phyloP scores from a whole-genome alignment of 2,888 invertebrate species.

The Xanthostigma xanthostigma region DNA sequence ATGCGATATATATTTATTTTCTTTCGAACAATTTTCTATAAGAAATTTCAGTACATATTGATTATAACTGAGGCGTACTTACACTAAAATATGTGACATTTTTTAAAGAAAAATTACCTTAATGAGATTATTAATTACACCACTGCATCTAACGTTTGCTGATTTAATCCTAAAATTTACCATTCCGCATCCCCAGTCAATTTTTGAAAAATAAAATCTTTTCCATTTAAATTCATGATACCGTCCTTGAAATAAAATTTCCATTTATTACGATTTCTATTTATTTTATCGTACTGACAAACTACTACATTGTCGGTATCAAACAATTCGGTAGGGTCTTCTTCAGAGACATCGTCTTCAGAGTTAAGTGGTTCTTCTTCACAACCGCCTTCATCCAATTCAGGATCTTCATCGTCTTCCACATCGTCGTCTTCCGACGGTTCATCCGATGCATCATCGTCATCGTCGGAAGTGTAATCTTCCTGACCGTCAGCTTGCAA shows the following conservation, averaged over 20 bases:
- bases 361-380: slow-evolving; percentile 85
- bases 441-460: slow-evolving; percentile 55
- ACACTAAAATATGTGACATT: too few species aligned
- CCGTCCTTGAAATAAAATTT: slow-evolving; percentile 99
- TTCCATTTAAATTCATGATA: slow-evolving; percentile 96
- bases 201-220: slow-evolving; percentile 98
- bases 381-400: slow-evolving; percentile 27
- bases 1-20: too few species aligned
- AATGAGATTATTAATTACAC: too few species aligned
- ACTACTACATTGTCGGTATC: slow-evolving; percentile 99
- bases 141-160: too few species aligned
- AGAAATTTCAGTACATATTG: too few species aligned
- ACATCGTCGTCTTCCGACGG: slow-evolving; percentile 44
- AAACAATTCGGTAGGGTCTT: slow-evolving; percentile 86
- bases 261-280: slow-evolving; percentile 96
- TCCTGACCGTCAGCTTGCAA: slow-evolving; percentile 38
- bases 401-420: slow-evolving; percentile 41
- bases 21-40: too few species aligned
- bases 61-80: too few species aligned
- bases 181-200: slow-evolving; percentile 99
- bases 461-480: slow-evolving; percentile 50
- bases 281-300: slow-evolving; percentile 99
- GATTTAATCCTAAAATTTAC: slow-evolving; percentile 36
- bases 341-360: slow-evolving; percentile 94
- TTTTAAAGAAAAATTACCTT: too few species aligned